phyloP scores from a whole-genome alignment of 2,888 invertebrate genomes.

The Xylota sylvarum region DNA sequence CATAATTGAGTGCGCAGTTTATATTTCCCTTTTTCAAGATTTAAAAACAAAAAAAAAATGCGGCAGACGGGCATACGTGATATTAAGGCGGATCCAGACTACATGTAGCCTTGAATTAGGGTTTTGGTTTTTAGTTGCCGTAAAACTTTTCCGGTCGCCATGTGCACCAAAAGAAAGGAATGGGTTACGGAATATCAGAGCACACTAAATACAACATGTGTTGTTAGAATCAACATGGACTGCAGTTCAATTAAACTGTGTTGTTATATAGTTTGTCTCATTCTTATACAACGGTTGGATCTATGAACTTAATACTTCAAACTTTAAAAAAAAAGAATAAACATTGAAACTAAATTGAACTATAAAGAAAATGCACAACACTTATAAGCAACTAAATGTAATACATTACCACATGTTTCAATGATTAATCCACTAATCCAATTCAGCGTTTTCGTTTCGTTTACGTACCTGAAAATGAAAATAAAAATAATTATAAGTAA shows the following conservation, averaged over 20 bases:
- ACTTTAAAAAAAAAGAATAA: too few species aligned
- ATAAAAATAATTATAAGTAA: conserved; percentile 1
- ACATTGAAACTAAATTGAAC: too few species aligned
- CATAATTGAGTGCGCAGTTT: conserved; percentile 65
- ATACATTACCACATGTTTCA: conserved; percentile 67
- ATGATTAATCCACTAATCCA: conserved; percentile 67
- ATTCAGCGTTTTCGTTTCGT: conserved; percentile 41
- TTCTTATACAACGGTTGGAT: too few species aligned
- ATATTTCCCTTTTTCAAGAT: conserved; percentile 19
- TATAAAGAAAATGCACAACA: not conserved
- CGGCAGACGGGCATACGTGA: not conserved
- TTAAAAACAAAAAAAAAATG: not conserved
- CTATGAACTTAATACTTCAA: too few species aligned
- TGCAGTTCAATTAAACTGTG: too few species aligned
- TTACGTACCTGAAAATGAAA: conserved; percentile 65
- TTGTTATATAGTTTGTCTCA: too few species aligned
- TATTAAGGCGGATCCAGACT: conserved; percentile 13
- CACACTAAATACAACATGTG: not conserved
- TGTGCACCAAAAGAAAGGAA: not conserved
- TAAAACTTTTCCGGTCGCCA: not conserved
- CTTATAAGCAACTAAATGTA: conserved; percentile 6
- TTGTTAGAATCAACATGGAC: not conserved
- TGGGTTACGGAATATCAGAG: not conserved
- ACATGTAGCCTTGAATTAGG: conserved; percentile 1
- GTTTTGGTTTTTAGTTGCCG: not conserved